These are phyloP conservation scores for Lepeophtheirus nordmannii DNA, from an alignment of 2,888 invertebrate species.

Conservation along the genomic window DNA sequence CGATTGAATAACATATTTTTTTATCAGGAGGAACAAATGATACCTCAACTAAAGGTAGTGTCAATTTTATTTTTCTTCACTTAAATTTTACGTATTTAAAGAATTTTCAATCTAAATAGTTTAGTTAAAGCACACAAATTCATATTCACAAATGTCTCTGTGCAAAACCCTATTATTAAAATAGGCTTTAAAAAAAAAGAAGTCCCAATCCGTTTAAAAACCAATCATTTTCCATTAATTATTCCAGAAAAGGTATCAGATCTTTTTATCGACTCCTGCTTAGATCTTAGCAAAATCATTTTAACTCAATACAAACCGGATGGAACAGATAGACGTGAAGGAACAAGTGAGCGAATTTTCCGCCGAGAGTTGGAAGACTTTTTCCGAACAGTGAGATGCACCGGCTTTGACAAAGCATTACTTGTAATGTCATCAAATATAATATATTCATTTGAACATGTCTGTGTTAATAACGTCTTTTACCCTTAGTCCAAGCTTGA, in stretches of 20 bases:
- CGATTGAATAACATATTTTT: not conserved
- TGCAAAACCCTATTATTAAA: too few species aligned
- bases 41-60: not conserved
- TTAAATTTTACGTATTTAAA: too few species aligned
- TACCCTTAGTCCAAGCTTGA: too few species aligned
- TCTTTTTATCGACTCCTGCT: not conserved
- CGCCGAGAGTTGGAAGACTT: not conserved
- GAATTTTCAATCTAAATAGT: too few species aligned
- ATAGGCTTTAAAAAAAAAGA: too few species aligned
- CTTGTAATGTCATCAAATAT: not conserved
- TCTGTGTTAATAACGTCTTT: not conserved
- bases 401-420: not conserved
- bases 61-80: too few species aligned
- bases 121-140: too few species aligned
- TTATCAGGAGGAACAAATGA: not conserved
- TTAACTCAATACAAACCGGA: not conserved
- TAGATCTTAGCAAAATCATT: not conserved
- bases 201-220: too few species aligned
- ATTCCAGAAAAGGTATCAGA: not conserved
- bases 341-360: not conserved
- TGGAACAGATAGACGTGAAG: not conserved
- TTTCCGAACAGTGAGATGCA: not conserved
- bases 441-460: not conserved
- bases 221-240: too few species aligned
- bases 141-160: too few species aligned